phyloP scores from a whole-genome alignment of 2,888 invertebrate genomes.

The Eurytoma adleriae region DNA sequence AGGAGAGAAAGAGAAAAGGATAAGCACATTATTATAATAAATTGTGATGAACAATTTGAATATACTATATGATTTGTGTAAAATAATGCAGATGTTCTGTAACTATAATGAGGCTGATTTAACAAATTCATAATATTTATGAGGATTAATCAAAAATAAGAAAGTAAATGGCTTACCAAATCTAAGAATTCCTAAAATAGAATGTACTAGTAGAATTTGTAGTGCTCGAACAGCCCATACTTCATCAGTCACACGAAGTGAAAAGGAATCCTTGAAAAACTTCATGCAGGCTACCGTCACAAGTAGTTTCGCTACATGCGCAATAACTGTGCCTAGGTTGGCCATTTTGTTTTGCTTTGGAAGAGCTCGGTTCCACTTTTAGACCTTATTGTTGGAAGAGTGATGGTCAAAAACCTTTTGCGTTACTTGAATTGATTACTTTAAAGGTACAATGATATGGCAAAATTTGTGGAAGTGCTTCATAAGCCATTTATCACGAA shows the following conservation, averaged over 20 bases:
- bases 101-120: not conserved
- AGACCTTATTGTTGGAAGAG: constrained; percentile 17
- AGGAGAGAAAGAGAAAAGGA: too few species aligned
- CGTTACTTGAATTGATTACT: not conserved
- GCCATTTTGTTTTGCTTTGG: constrained; percentile 64
- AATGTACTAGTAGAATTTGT: constrained; percentile 70
- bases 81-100: too few species aligned
- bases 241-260: constrained; percentile 62
- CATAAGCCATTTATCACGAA: constrained; percentile 34
- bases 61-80: too few species aligned
- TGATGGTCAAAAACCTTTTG: not conserved
- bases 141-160: constrained; percentile 1
- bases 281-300: constrained; percentile 69
- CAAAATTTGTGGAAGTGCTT: constrained; percentile 27
- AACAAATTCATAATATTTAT: not conserved
- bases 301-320: constrained; percentile 68
- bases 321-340: constrained; percentile 68
- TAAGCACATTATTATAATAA: too few species aligned
- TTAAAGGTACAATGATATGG: constrained; percentile 11
- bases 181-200: constrained; percentile 70
- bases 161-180: constrained; percentile 66
- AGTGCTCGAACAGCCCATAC: constrained; percentile 70
- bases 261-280: constrained; percentile 64
- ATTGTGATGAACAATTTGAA: too few species aligned
- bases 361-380: constrained; percentile 43